Evolutionary conservation across 2,797 vertebrate genomes (phyloP), one percentile per base, ranked within the genome.

Genomic region (Mycteria americana): DNA sequence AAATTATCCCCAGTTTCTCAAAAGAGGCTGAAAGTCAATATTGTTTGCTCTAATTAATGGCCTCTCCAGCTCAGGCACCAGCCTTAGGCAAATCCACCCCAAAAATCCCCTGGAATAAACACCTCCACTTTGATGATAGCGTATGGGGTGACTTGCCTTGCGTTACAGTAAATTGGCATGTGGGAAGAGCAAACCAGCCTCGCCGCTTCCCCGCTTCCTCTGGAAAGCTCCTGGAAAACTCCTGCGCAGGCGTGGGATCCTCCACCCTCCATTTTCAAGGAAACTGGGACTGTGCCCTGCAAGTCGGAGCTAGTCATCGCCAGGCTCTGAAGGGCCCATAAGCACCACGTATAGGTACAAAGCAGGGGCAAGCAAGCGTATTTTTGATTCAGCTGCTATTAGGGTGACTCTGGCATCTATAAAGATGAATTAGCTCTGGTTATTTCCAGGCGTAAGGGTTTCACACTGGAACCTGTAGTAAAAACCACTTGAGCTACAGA

Each of bases 21-120:
- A 78, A 94, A 95, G 90, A 85, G n/a, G n/a, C 62, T 91, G n/a
- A 33, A 95, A 94, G 70, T 73, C 86, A 91, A 54, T 85, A 68
- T 17, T 67, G 41, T 93, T 91, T 62, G 30, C 41, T 43, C 37
- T 97, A 97, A 96, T 96, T 95, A 92, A 92, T 92, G 84, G 75
- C 60, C 63, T 94, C 64, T 79, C 45, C 60, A 82, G 51, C 80
- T 73, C 93, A 80, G 75, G 88, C 88, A 92, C 64, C 68, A 95
- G 92, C 95, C 88, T 60, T 77, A 85, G 95, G 94, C 93, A 80
- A 93, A 97, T 81, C 85, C 84, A 93, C 62, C 89, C 84, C 81
- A 62, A 94, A 93, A 96, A 95, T 95, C 81, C 87, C 92, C 93
- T 89, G 78, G 92, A 95, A 94, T 81, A 93, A 94, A 62, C 79